Evolutionary conservation across 2,113 vertebrate genomes (phyloP).

Genomic region (Barbus barbus): DNA sequence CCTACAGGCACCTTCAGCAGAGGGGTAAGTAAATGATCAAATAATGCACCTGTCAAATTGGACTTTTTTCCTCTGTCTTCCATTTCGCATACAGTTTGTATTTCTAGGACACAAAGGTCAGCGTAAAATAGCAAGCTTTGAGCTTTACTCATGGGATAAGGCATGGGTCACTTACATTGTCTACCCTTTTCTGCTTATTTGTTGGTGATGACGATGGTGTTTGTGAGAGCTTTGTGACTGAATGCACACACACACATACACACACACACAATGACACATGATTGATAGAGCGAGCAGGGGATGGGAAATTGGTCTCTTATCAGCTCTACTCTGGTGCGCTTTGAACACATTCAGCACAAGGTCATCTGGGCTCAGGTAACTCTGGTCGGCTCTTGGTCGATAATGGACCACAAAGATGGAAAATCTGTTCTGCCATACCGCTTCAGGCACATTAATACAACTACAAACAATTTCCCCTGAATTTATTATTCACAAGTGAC

Average conservation of each 20-base stretch:
- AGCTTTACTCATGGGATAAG: background rate
- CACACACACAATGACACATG: conserved; percentile 8
- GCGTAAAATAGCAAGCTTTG: conserved; percentile 1
- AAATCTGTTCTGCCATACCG: background rate
- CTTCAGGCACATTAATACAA: conserved; percentile 27
- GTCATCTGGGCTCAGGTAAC: conserved; percentile 29
- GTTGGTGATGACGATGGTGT: conserved; percentile 21
- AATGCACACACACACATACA: conserved; percentile 1
- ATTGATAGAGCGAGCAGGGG: conserved; percentile 27
- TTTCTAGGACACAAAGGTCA: background rate
- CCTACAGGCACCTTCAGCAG: background rate
- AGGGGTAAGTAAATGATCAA: background rate
- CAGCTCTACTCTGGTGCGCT: conserved; percentile 15
- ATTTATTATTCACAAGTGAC: conserved; percentile 2
- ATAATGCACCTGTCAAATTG: background rate
- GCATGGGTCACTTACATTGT: conserved; percentile 11
- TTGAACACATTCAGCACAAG: conserved; percentile 37
- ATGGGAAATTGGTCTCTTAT: conserved; percentile 39
- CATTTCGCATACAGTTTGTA: background rate
- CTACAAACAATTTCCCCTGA: conserved; percentile 16
- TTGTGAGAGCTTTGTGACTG: background rate
- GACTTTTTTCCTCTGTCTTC: background rate
- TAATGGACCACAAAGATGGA: conserved; percentile 39
- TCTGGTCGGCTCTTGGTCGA: background rate
- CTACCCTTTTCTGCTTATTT: conserved; percentile 29